A percentile compares a stretch with the other conserved stretches of the same genome.
phyloP scores from a whole-genome alignment of 2,113 vertebrate genomes.

The Arothron firmamentum region DNA sequence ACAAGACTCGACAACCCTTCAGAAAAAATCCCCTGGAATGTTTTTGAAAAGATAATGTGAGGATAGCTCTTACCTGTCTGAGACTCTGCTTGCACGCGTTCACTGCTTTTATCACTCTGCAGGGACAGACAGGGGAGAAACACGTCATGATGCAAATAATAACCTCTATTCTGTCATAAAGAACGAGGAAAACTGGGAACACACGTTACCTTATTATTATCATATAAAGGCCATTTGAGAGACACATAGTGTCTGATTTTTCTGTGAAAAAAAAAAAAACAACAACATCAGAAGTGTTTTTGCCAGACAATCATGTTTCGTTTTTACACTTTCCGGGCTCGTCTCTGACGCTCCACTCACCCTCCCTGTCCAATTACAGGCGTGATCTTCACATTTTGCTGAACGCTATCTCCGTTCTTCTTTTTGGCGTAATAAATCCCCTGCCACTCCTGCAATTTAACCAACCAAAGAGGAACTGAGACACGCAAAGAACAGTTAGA shows the following conservation, averaged over 20 bases:
- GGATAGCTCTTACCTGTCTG: slow-evolving; percentile 82
- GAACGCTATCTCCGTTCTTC: slow-evolving; percentile 92
- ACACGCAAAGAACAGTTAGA: background rate
- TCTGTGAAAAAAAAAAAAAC: slow-evolving; percentile 77
- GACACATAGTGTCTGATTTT: slow-evolving; percentile 99
- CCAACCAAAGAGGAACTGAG: slow-evolving; percentile 8
- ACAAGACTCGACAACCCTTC: background rate
- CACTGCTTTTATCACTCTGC: slow-evolving; percentile 84
- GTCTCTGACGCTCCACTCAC: slow-evolving; percentile 72
- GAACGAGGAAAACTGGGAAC: slow-evolving; percentile 18
- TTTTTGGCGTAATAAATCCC: slow-evolving; percentile 93
- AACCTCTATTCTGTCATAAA: background rate
- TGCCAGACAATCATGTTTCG: background rate
- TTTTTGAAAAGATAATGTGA: background rate
- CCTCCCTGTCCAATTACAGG: slow-evolving; percentile 97
- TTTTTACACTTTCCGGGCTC: too few relatives aligned
- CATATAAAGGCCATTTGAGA: slow-evolving; percentile 91
- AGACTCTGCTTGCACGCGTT: slow-evolving; percentile 87
- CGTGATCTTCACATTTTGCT: slow-evolving; percentile 97
- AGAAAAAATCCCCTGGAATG: background rate
- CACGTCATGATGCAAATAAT: slow-evolving; percentile 2
- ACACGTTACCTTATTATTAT: slow-evolving; percentile 88
- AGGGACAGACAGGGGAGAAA: slow-evolving; percentile 37
- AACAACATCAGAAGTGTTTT: background rate
- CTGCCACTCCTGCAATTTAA: slow-evolving; percentile 88